Percentiles rank a stretch among this genome's conserved stretches.
Conservation (phyloP, 30 jellyfish, hydroid and myxozoan genomes). For the Rhopilema esculentum region DNA sequence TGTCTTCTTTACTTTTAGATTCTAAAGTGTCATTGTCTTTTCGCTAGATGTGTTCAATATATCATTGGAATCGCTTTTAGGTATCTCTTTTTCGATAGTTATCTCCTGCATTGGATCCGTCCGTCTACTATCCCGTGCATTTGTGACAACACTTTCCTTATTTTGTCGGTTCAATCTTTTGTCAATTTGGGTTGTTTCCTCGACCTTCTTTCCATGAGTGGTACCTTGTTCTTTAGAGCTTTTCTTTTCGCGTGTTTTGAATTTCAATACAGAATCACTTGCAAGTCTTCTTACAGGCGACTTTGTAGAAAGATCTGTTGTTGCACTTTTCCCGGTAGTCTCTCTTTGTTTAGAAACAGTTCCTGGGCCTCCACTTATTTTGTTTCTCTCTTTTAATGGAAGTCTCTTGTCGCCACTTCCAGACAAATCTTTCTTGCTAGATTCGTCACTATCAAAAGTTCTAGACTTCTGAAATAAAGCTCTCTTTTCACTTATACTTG, state of each 20-base stretch:
- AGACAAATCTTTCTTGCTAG: background rate
- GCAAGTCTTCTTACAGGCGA: conserved; percentile 24
- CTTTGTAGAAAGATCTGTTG: background rate
- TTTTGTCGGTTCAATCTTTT: background rate
- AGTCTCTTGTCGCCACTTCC: conserved; percentile 3
- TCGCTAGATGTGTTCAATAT: background rate
- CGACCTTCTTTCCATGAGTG: background rate
- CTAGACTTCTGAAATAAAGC: conserved; percentile 33
- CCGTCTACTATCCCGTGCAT: background rate
- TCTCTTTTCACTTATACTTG: conserved; percentile 22
- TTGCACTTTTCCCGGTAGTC: background rate
- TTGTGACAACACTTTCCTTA: background rate
- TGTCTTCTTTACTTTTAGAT: background rate
- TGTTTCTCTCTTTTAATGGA: conserved; percentile 39
- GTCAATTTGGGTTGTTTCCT: background rate
- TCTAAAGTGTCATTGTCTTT: background rate
- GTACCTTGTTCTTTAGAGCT: background rate
- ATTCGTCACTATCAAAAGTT: background rate
- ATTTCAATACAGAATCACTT: conserved; percentile 21
- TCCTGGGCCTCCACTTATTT: background rate
- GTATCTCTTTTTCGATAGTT: background rate
- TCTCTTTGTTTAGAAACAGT: background rate
- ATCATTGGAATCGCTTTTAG: background rate
- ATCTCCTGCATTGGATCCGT: background rate
- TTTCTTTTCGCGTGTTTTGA: background rate